phyloP scores from a whole-genome alignment of 2,113 vertebrate species.

The Origma solitaria region DNA sequence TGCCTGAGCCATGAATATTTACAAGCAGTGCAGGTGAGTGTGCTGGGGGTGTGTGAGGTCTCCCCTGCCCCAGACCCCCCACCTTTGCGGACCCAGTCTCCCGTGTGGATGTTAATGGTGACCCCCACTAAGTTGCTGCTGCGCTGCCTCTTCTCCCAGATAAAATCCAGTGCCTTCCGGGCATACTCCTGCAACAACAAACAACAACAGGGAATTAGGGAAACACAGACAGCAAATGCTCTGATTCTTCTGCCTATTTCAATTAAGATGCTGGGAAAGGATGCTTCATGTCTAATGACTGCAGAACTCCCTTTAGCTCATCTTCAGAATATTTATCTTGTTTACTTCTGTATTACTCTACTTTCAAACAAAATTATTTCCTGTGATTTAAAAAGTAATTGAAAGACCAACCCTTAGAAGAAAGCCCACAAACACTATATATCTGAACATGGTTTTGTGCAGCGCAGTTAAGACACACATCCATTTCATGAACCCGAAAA shows the following conservation, averaged over 20 bases:
- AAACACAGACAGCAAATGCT: background rate
- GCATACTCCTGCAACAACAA: constrained; percentile 84
- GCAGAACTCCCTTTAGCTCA: background rate
- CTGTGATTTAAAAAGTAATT: background rate
- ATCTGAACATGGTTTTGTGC: background rate
- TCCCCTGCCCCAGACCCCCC: background rate
- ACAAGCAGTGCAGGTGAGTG: accelerated
- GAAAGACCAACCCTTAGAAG: background rate
- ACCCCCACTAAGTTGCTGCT: constrained; percentile 98
- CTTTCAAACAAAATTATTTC: background rate
- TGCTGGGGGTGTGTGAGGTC: accelerated
- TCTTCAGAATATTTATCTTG: background rate
- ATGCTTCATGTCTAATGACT: background rate
- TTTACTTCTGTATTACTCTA: background rate
- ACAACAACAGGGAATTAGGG: background rate
- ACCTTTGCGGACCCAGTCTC: constrained; percentile 92
- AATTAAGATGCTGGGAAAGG: background rate
- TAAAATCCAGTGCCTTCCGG: constrained; percentile 93
- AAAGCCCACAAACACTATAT: background rate
- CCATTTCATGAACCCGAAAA: background rate
- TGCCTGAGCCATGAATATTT: background rate
- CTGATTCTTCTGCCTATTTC: background rate
- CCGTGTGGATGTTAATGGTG: constrained; percentile 98
- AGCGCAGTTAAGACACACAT: background rate
- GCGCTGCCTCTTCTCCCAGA: constrained; percentile 97